Percentiles rank a stretch among this genome's conserved stretches.
Evolutionary conservation across 1,140 invertebrate species (phyloP).

Genomic region (Heliconius congener): DNA sequence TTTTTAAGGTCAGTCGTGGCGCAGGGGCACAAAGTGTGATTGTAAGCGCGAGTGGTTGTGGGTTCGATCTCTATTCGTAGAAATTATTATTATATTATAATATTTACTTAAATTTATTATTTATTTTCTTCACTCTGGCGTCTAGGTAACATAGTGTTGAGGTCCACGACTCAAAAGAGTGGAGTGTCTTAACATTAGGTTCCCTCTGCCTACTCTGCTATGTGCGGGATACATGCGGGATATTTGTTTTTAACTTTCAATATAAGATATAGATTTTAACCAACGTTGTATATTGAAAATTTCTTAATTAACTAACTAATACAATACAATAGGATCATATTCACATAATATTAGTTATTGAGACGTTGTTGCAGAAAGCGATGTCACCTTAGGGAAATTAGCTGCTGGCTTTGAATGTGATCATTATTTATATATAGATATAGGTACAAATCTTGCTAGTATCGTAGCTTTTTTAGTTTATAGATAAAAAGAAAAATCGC

Average conservation of each 20-base stretch:
- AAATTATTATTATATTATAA: too few species aligned
- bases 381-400: constrained; percentile 15
- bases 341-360: not conserved
- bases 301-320: not conserved
- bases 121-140: too few species aligned
- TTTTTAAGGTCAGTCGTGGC: too few species aligned
- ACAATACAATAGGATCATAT: not conserved
- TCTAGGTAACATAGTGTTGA: too few species aligned
- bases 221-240: too few species aligned
- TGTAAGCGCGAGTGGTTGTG: too few species aligned
- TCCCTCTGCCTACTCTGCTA: too few species aligned
- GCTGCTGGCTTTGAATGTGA: not conserved
- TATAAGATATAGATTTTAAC: not conserved
- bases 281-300: not conserved
- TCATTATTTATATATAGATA: not conserved
- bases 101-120: too few species aligned
- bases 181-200: too few species aligned
- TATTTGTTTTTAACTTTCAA: not conserved
- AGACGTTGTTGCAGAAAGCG: not conserved
- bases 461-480: not conserved
- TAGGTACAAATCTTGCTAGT: not conserved
- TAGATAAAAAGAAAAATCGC: not conserved
- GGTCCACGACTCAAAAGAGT: too few species aligned
- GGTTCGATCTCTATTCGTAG: too few species aligned
- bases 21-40: too few species aligned